Base-by-base conservation (phyloP, 2,888 invertebrate genomes). In the Phyllotreta striolata region DNA sequence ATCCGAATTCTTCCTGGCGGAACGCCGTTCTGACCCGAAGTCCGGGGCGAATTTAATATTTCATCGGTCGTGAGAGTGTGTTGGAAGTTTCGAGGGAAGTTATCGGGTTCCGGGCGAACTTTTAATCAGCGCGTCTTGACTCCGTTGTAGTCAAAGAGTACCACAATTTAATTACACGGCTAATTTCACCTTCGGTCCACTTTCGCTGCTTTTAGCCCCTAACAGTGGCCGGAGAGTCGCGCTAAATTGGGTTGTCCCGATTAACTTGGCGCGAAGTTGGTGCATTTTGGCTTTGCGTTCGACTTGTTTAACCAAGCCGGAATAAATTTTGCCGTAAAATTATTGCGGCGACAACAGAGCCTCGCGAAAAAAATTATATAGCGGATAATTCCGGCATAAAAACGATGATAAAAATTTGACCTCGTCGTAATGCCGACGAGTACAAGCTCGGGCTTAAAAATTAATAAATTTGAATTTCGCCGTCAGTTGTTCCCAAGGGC, bases 121-220 rank as follows among this genome's bases (percentile, higher is more conserved):
- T 51, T 52, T 59, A 43, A 51, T 58, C 34, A 59, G 51, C 13
- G 43, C 44, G 44, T 60, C 52, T 40, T 44, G 37, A 41, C 12
- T 44, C 38, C 4, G 34, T 35, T 46, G 24, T 12, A 44, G 37
- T 44, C 51, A 59, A 51, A 49, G 35, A 41, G 37, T 52, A 52
- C 24, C 24, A 51, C 52, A 60, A 52, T 44, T 44, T 60, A 60
- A 52, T 52, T 59, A 59, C 51, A 59, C 52, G 52, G 37, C 51
- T 59, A 52, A 52, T 59, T 52, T 14, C 37, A 59, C 35, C 41
- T 40, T 13, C 6, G 14, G 59, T 59, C 59, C 43, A 52, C 51
- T 59, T 35, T 51, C 35, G 41, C 51, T 51, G 41, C 59, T 43
- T 52, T 43, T 12, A 58, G 46, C 10, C 12, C 14, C 3, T 13